phyloP scores from a whole-genome alignment of 1,140 invertebrate genomes.

The Zeugodacus cucurbitae region DNA sequence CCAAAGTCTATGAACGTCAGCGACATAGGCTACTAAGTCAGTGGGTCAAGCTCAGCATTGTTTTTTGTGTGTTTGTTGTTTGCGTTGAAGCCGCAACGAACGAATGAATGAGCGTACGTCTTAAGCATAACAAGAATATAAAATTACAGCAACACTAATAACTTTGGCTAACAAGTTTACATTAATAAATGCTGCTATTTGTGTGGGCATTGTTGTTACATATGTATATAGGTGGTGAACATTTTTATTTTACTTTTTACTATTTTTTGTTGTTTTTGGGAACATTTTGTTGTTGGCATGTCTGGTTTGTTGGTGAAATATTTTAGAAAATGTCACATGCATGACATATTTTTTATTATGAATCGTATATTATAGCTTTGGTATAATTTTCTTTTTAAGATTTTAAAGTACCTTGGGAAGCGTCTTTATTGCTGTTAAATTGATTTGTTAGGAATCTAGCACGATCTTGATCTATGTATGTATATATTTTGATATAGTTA shows the following conservation, averaged over 20 bases:
- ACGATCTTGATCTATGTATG: no score
- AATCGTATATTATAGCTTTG: no score
- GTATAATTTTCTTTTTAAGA: no score
- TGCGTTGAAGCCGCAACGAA: not conserved
- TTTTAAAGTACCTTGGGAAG: no score
- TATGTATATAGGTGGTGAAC: not conserved
- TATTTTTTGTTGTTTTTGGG: not conserved
- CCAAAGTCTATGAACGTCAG: not conserved
- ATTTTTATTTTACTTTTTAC: not conserved
- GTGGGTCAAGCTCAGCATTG: conserved; percentile 9
- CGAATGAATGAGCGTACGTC: not conserved
- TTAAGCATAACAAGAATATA: conserved; percentile 6
- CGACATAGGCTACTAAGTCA: conserved; percentile 20
- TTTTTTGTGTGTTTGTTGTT: not conserved
- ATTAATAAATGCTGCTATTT: not conserved
- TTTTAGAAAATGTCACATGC: not conserved
- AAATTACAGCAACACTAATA: conserved; percentile 7
- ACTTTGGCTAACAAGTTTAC: not conserved
- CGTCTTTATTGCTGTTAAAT: no score
- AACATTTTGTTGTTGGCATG: not conserved
- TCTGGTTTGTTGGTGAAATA: not conserved
- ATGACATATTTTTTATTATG: no score
- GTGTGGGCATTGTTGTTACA: not conserved
- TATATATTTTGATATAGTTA: no score
- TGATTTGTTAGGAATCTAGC: no score